These are phyloP conservation scores for Tinamus major DNA, from an alignment of 2,797 vertebrate species.

Conservation along the genomic window DNA sequence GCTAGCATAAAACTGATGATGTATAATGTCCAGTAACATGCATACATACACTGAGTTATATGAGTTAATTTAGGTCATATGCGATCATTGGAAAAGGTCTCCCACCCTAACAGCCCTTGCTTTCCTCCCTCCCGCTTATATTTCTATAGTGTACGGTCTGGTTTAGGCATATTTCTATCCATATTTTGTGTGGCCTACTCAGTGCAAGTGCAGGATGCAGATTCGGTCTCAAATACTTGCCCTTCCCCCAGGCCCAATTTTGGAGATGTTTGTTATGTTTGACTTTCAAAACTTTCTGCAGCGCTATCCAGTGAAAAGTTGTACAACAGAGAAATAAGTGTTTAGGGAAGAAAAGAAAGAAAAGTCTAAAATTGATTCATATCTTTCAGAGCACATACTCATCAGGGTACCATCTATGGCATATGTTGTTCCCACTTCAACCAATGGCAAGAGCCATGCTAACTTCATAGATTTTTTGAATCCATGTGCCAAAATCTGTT, in stretches of 20 bases:
- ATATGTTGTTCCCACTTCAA: background rate
- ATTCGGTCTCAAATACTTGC: background rate
- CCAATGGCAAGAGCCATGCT: background rate
- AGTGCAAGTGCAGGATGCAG: background rate
- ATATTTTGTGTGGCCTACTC: background rate
- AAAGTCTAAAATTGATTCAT: background rate
- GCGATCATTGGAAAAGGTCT: background rate
- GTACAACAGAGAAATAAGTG: background rate
- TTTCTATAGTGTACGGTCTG: background rate
- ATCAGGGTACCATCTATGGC: background rate
- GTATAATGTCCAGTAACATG: background rate
- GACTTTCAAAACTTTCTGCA: background rate
- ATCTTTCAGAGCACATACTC: background rate
- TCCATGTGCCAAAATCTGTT: background rate
- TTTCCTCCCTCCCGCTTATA: background rate
- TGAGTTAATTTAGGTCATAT: background rate
- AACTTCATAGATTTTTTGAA: background rate
- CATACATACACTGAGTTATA: background rate
- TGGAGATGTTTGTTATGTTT: background rate
- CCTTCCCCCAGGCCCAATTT: background rate
- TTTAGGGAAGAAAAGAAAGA: background rate
- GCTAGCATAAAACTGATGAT: background rate
- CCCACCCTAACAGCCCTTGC: accelerated
- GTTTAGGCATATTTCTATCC: background rate
- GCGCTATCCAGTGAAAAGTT: background rate